Conservation (phyloP, 1,140 invertebrate species). For the Metopolophium dirhodum region DNA sequence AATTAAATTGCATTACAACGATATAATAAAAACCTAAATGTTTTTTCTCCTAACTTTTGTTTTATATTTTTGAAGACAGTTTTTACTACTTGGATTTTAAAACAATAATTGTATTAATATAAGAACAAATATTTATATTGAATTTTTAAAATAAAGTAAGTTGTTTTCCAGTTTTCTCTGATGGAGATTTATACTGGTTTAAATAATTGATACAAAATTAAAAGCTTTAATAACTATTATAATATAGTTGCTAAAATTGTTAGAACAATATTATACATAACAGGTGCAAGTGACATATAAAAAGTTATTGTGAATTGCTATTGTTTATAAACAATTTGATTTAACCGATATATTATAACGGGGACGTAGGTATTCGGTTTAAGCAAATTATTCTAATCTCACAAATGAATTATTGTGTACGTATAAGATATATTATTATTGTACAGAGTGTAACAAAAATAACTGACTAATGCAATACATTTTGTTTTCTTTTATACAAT, state of each 20-base stretch:
- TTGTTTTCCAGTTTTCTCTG: neutral
- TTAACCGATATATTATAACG: neutral
- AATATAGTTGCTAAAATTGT: neutral
- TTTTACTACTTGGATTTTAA: neutral
- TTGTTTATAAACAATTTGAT: neutral
- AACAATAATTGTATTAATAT: neutral
- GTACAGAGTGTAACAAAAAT: too few relatives aligned
- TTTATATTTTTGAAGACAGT: neutral
- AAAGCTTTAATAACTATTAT: neutral
- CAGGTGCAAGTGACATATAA: neutral
- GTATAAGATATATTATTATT: neutral
- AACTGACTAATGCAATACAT: too few relatives aligned
- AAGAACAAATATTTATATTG: neutral
- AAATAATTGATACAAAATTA: neutral
- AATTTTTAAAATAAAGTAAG: neutral
- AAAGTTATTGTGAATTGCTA: neutral
- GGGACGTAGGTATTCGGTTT: neutral
- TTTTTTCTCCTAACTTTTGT: neutral
- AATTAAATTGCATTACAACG: neutral
- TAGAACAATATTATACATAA: neutral
- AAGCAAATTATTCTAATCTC: neutral
- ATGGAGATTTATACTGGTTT: too few relatives aligned
- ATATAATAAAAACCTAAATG: neutral
- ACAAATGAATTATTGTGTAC: neutral
- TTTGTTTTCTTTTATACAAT: too few relatives aligned